Base-by-base conservation (phyloP, 2,113 vertebrate species). In the Desmodus rotundus region DNA sequence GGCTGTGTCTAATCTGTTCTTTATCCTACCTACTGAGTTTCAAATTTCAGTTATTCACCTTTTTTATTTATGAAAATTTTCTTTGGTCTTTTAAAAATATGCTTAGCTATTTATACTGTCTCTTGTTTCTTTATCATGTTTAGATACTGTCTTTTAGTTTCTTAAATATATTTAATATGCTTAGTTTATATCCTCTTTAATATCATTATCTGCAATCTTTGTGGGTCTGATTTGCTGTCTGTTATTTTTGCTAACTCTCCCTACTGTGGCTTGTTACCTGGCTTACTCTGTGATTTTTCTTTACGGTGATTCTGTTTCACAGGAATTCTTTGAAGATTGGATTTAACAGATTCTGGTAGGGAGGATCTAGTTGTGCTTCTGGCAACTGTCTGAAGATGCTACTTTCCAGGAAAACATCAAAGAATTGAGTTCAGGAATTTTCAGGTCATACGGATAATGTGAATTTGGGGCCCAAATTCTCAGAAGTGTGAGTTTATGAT, bases 1-100 rank as follows among this genome's bases (percentile, higher is more conserved):
- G 43, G 5, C 45, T 67, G 8, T 88, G 13, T 87, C 67, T 74
- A 74, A 43, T 58, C 22, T 41, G 33, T 22, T 65, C 16, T 86
- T 31, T 24, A 63, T 1, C 7, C 13, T 13, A 83, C 11, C 58
- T 76, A 33, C 19, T 87, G 38, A 78, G 8, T 87, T 72, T 76
- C 31, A 36, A 43, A 96, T 94, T 89, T 96, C 45, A 90, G 54
- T 67, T 65, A 54, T 52, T 78, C n/a, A 31, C 43, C 73, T 81
- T 58, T 61, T 82, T 33, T 12, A 78, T 7, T 91, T 72, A 56
- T 54, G 2, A 31, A 87, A 72, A 78, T 67, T 67, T 8, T 83
- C 8, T 84, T 84, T 67, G 20, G 10, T 36, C 14, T 82, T 91
- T 96, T 41, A 4, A 20, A 87, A 47, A 65, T 73, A 54, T 72